Percentiles rank a stretch among this genome's conserved stretches.
Evolutionary conservation across 92 coral and sea anemone species (phyloP).

Genomic region (Parazoanthus swiftii): DNA sequence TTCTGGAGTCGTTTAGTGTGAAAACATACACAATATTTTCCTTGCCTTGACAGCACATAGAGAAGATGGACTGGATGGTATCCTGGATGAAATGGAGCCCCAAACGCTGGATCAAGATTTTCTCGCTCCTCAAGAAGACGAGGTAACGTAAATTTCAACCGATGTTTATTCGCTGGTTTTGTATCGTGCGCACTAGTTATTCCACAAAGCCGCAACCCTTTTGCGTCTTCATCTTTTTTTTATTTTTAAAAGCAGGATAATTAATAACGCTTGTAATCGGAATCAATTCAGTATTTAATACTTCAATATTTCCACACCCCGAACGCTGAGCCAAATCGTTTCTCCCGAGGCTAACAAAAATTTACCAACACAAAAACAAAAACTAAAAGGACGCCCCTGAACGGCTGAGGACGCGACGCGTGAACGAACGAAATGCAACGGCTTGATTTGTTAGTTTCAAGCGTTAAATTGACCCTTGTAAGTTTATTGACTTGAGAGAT

Average conservation of each 20-base stretch:
- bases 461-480: slow-evolving; percentile 9
- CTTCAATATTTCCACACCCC: not conserved
- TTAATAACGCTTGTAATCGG: not conserved
- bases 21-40: not conserved
- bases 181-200: not conserved
- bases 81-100: not conserved
- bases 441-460: not conserved
- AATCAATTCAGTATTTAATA: not conserved
- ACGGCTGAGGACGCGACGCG: slow-evolving; percentile 3
- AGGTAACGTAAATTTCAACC: not conserved
- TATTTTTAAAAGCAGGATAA: not conserved
- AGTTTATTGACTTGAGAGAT: slow-evolving; percentile 1
- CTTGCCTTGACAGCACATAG: not conserved
- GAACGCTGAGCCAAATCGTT: not conserved
- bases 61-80: not conserved
- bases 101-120: not conserved
- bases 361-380: not conserved
- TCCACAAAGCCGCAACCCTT: not conserved
- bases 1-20: not conserved
- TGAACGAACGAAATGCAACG: not conserved
- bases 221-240: not conserved
- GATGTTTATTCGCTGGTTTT: not conserved
- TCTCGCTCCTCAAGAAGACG: not conserved
- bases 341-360: not conserved
- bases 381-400: not conserved